Conservation (phyloP, 2,113 vertebrate species). For the Plectropomus leopardus region DNA sequence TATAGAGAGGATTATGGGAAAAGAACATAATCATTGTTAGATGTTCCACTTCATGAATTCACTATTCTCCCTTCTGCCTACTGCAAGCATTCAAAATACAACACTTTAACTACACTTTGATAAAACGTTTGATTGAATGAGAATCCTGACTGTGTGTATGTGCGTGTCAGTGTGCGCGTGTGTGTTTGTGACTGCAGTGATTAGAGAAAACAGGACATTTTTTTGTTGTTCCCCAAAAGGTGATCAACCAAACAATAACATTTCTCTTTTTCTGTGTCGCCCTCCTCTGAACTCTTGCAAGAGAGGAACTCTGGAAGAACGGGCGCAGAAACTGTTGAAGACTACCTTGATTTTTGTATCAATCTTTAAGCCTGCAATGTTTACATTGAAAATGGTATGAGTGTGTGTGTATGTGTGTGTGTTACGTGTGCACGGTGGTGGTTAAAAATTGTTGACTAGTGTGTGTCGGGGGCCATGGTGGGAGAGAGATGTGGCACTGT, state of each 20-base stretch:
- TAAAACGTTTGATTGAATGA: conserved; percentile 67
- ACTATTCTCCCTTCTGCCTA: conserved; percentile 74
- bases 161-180: background rate
- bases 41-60: conserved; percentile 74
- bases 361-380: conserved; percentile 85
- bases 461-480: conserved; percentile 62
- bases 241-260: conserved; percentile 55
- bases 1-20: conserved; percentile 62
- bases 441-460: conserved; percentile 73
- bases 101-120: conserved; percentile 79
- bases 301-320: conserved; percentile 41
- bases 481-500: conserved; percentile 77
- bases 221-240: conserved; percentile 42
- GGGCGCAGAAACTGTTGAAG: conserved; percentile 36
- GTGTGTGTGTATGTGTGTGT: conserved; percentile 33
- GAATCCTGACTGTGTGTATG: conserved; percentile 31
- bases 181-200: conserved; percentile 37
- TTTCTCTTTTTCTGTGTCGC: conserved; percentile 60
- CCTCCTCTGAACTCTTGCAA: conserved; percentile 43
- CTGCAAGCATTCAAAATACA: conserved; percentile 70
- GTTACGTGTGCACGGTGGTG: conserved; percentile 61
- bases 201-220: conserved; percentile 43
- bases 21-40: conserved; percentile 72
- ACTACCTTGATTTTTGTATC: conserved; percentile 83
- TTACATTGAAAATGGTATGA: conserved; percentile 79